A percentile compares a stretch with the other conserved stretches of the same genome.
Evolutionary conservation across 2,797 vertebrate species (phyloP).

Genomic region (Oophaga sylvatica): DNA sequence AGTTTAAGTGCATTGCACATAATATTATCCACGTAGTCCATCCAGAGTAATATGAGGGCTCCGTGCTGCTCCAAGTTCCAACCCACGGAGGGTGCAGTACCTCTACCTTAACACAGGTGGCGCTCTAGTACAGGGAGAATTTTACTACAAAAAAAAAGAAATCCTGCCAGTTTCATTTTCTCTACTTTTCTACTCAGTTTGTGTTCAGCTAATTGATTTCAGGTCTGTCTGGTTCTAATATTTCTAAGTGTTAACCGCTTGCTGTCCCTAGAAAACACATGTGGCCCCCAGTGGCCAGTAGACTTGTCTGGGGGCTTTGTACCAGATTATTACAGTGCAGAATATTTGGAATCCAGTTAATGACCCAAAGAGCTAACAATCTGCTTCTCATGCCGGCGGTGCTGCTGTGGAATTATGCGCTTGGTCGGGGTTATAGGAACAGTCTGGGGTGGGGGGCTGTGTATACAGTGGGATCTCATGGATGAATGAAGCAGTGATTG

Average conservation of each 20-base stretch:
- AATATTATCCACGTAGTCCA: not conserved
- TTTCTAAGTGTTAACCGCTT: conserved; percentile 32
- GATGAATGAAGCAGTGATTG: conserved; percentile 8
- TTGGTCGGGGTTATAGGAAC: not conserved
- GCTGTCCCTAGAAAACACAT: not conserved
- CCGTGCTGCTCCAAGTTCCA: not conserved
- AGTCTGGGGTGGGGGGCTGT: not conserved
- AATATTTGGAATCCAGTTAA: not conserved
- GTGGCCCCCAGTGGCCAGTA: not conserved
- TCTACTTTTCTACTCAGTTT: conserved; percentile 30
- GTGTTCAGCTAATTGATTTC: conserved; percentile 54
- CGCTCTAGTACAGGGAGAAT: conserved; percentile 54
- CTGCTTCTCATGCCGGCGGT: not conserved
- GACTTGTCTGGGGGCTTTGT: not conserved
- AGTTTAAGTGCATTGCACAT: not conserved
- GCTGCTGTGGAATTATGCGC: not conserved
- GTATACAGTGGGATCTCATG: conserved; percentile 8
- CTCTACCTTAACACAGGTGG: conserved; percentile 36
- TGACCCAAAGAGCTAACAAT: conserved; percentile 26
- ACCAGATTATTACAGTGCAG: not conserved
- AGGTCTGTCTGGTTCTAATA: conserved; percentile 44
- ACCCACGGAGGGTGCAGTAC: conserved; percentile 6
- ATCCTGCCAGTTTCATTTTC: not conserved
- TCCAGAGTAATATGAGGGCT: not conserved
- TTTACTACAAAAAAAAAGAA: not conserved